phyloP scores from a whole-genome alignment of 2,113 vertebrate genomes.

The Glaucidium brasilianum region DNA sequence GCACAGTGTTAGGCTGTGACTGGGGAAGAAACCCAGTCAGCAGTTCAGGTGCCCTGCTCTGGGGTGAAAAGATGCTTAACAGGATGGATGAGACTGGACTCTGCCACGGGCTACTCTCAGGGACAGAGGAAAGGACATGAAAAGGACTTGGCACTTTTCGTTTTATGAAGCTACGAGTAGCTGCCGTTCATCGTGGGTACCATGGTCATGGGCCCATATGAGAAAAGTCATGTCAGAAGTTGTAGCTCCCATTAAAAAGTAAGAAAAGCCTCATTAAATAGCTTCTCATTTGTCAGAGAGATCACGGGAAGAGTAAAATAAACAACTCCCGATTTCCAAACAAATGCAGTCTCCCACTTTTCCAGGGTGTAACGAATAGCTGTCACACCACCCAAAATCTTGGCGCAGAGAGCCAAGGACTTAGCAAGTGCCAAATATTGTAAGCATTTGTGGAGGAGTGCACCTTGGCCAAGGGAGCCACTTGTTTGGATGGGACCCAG shows the following conservation, averaged over 20 bases:
- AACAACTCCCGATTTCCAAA: constrained; percentile 10
- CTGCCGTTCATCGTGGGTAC: not conserved
- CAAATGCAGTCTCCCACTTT: not conserved
- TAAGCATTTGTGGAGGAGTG: constrained; percentile 60
- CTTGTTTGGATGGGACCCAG: not conserved
- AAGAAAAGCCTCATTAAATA: not conserved
- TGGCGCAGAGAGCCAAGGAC: not conserved
- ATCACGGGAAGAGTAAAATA: not conserved
- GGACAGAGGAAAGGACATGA: not conserved
- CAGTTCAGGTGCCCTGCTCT: not conserved
- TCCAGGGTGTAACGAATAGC: constrained; percentile 16
- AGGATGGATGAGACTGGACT: not conserved
- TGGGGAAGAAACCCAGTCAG: not conserved
- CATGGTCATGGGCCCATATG: not conserved
- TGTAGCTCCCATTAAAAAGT: not conserved
- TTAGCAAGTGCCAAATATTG: constrained; percentile 51
- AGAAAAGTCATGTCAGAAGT: not conserved
- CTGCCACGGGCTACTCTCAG: not conserved
- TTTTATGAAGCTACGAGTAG: not conserved
- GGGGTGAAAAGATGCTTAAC: not conserved
- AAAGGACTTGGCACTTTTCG: not conserved
- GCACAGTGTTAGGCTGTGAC: not conserved
- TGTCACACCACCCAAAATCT: not conserved
- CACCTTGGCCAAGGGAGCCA: not conserved
- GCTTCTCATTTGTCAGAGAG: not conserved